Base-by-base conservation (phyloP, 2,888 invertebrate species). In the Odontomyia ornata region DNA sequence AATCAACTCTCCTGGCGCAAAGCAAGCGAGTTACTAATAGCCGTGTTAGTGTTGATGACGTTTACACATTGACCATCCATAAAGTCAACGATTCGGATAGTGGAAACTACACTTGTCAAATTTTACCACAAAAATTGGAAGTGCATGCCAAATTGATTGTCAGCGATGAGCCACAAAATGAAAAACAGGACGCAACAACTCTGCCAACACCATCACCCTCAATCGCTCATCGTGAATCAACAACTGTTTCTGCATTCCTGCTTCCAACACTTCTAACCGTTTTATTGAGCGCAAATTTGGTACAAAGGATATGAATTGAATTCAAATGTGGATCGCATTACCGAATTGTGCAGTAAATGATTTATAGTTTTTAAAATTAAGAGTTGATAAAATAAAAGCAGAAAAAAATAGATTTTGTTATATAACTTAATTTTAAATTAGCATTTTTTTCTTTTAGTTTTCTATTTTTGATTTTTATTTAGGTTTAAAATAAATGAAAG, bases 61-160 rank as follows among this genome's bases (percentile, higher is more conserved):
- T 76, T 52, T 81, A 77, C 30, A 81, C 83, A 0, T 77, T 84
- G 69, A 82, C 81, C 43, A 81, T 84, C 25, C 5, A 82, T 21
- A 83, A 82, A 71, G 80, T 82, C 18, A 81, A 81, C 71, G 80
- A 84, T 1, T 79, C 77, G 30, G 80, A 77, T 57, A 81, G 81
- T 7, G 84, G 83, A 1, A 76, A 80, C 13, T 84, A 84, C 27
- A 71, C 69, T 47, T 84, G 84, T 75, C 52, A 80, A 9, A 79
- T 83, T 1, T 28, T 78, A 57, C 84, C 85, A 9, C 78, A 81
- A 21, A 77, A 79, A 0, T 77, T 81, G 7, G 60, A 36, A 11
- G 30, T 81, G 11, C 76, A 79, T 30, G 82, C 79, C 1, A 81
- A 81, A 23, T 79, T 84, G 28, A 23, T 77, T 3, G 77, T 83